phyloP scores from a whole-genome alignment of 2,797 vertebrate species.

The Hirundo rustica region DNA sequence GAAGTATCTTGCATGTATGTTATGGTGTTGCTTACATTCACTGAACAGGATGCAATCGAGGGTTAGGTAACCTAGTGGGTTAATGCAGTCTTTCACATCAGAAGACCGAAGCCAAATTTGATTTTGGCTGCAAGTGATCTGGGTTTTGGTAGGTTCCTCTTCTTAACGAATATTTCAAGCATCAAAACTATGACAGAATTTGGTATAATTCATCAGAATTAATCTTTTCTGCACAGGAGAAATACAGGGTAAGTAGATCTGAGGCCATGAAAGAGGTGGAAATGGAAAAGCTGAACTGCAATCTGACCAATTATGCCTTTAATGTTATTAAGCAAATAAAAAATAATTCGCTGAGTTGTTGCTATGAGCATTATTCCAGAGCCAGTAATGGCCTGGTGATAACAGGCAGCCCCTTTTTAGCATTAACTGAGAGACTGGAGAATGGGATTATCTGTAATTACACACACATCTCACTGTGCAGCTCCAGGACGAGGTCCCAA shows the following conservation, averaged over 20 bases:
- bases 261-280: background rate
- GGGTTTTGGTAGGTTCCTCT: background rate
- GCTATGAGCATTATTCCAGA: background rate
- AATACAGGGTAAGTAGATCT: background rate
- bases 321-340: conserved; percentile 18
- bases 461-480: background rate
- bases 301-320: background rate
- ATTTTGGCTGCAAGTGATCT: conserved; percentile 4
- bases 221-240: background rate
- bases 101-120: background rate
- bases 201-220: background rate
- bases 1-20: background rate
- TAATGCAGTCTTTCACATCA: background rate
- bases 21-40: background rate
- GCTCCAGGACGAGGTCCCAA: background rate
- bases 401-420: background rate
- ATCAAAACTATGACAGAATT: background rate
- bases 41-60: background rate
- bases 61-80: background rate
- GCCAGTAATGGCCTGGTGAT: background rate
- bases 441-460: background rate
- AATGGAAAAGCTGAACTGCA: background rate
- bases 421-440: background rate
- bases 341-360: conserved; percentile 7
- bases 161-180: background rate